Conservation (phyloP, 2,113 vertebrate species). For the Recurvirostra avosetta region DNA sequence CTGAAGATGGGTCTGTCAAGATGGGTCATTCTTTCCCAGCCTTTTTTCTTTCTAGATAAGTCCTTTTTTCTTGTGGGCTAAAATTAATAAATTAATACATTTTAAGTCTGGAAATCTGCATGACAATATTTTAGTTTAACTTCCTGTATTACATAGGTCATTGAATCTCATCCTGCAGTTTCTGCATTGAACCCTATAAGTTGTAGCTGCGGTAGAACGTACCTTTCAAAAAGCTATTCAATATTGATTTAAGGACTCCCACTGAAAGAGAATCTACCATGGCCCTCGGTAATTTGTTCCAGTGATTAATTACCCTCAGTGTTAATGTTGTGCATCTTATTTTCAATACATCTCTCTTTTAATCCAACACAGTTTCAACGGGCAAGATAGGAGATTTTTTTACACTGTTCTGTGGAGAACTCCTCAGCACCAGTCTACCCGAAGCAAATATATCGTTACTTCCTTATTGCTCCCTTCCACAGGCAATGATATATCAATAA, state of each 20-base stretch:
- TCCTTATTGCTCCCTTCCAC: background rate
- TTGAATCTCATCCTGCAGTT: background rate
- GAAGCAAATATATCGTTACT: background rate
- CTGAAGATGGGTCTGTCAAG: background rate
- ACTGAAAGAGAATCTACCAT: background rate
- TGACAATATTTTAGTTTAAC: background rate
- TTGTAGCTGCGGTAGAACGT: background rate
- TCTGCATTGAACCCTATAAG: background rate
- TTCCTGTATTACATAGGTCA: background rate
- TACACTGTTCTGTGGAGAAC: background rate
- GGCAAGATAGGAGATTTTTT: background rate
- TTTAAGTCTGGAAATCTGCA: background rate
- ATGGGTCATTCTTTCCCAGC: background rate
- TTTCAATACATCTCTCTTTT: background rate
- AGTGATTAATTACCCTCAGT: background rate
- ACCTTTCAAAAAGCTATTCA: background rate
- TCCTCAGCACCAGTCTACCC: background rate
- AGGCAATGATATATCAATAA: background rate
- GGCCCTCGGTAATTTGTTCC: background rate
- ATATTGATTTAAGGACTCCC: background rate
- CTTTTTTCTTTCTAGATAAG: background rate
- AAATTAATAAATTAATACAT: background rate
- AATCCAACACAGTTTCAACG: background rate
- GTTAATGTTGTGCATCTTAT: conserved; percentile 4
- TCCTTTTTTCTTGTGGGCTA: background rate